Percentiles rank a stretch among this genome's conserved stretches.
Conservation (phyloP, 2,888 invertebrate species). For the Rhingia rostrata region DNA sequence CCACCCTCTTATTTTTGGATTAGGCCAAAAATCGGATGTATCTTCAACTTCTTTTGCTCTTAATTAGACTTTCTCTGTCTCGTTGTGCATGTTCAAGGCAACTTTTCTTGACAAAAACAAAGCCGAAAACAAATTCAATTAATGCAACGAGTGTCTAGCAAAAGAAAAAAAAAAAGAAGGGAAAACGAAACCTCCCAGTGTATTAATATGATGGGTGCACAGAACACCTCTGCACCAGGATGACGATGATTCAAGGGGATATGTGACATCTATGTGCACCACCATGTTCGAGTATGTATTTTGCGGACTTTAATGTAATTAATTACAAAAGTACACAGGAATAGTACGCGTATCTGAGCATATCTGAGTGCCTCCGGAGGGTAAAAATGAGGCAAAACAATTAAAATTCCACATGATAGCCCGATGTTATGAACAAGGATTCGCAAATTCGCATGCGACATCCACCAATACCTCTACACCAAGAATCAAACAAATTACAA, state of each 20-base stretch:
- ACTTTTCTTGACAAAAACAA: not conserved
- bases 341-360: slow-evolving; percentile 15
- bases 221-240: slow-evolving; percentile 12
- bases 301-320: slow-evolving; percentile 57
- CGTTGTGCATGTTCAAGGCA: slow-evolving; percentile 11
- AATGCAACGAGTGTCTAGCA: slow-evolving; percentile 36
- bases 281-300: slow-evolving; percentile 2
- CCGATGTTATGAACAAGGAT: slow-evolving; percentile 55
- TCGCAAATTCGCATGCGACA: slow-evolving; percentile 58
- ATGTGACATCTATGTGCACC: slow-evolving; percentile 30
- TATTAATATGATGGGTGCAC: not conserved
- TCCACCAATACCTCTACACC: slow-evolving; percentile 28
- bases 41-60: slow-evolving; percentile 3
- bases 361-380: slow-evolving; percentile 28
- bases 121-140: slow-evolving; percentile 46
- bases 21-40: slow-evolving; percentile 7
- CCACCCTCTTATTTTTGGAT: not conserved
- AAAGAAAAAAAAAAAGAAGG: slow-evolving; percentile 32
- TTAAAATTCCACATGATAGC: slow-evolving; percentile 64
- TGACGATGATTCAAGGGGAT: slow-evolving; percentile 33
- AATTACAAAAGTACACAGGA: slow-evolving; percentile 53
- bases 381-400: slow-evolving; percentile 62
- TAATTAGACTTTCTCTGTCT: slow-evolving; percentile 18
- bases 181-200: not conserved
- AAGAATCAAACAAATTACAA: slow-evolving; percentile 63